Percentiles rank a stretch among this genome's conserved stretches.
Conservation (phyloP, 2,888 invertebrate species). For the Ophioninae sp. region DNA sequence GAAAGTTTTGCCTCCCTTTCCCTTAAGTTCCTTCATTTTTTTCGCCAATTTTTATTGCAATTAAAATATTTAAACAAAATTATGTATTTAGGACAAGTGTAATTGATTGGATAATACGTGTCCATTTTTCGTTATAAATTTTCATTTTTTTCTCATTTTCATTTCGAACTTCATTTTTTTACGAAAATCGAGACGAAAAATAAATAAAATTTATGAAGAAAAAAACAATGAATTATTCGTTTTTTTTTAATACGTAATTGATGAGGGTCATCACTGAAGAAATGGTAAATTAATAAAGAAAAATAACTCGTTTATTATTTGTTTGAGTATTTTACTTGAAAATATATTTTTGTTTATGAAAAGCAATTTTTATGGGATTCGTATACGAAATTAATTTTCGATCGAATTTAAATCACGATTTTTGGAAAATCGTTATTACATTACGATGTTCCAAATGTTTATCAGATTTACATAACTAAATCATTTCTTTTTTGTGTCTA, state of each 20-base stretch:
- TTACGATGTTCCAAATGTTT: too few relatives aligned
- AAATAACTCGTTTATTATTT: neutral
- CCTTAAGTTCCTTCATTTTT: neutral
- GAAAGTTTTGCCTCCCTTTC: constrained; percentile 14
- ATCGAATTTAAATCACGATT: neutral
- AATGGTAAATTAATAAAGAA: too few relatives aligned
- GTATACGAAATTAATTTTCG: neutral
- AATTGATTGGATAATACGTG: too few relatives aligned
- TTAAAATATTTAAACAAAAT: neutral
- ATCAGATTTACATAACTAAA: too few relatives aligned
- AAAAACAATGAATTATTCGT: neutral
- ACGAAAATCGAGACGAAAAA: too few relatives aligned
- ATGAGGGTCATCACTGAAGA: too few relatives aligned
- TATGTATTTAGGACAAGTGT: neutral
- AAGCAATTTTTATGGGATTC: neutral
- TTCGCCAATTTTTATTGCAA: neutral
- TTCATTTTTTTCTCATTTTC: neutral
- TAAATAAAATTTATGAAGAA: neutral
- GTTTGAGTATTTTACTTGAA: neutral
- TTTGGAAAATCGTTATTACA: too few relatives aligned
- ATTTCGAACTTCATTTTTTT: neutral
- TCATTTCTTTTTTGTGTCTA: too few relatives aligned
- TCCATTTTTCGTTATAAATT: neutral
- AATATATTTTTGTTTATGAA: neutral
- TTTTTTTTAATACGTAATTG: neutral